Evolutionary conservation across 30 jellyfish, hydroid and myxozoan species (phyloP).

Genomic region (Aurelia sp.): DNA sequence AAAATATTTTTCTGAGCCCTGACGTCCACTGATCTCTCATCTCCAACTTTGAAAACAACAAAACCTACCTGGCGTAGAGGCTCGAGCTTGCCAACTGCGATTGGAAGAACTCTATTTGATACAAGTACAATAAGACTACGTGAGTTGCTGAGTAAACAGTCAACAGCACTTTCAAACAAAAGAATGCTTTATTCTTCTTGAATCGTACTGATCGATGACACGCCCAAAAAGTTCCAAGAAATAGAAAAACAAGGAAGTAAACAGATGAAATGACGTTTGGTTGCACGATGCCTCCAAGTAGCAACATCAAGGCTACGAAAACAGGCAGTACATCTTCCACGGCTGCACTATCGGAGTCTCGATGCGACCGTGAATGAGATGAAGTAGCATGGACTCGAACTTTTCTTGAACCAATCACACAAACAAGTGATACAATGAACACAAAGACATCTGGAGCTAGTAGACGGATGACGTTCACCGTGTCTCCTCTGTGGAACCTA

Average conservation of each 20-base stretch:
- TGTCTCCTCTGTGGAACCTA: conserved; percentile 66
- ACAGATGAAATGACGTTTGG: conserved; percentile 89
- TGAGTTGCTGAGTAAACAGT: conserved; percentile 80
- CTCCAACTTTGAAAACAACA: not conserved
- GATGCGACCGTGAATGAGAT: conserved; percentile 43
- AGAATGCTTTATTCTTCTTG: conserved; percentile 56
- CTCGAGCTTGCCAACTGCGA: conserved; percentile 48
- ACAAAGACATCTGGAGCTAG: conserved; percentile 92
- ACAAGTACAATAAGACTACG: conserved; percentile 74
- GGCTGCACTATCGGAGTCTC: conserved; percentile 42
- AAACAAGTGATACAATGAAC: conserved; percentile 79
- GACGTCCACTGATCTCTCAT: no score
- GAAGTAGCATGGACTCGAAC: conserved; percentile 45
- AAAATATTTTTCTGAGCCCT: no score
- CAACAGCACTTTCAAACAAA: conserved; percentile 61
- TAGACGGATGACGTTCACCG: conserved; percentile 82
- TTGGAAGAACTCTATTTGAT: conserved; percentile 88
- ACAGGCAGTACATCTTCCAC: conserved; percentile 80
- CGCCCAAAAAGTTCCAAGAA: conserved; percentile 98
- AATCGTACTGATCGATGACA: conserved; percentile 73
- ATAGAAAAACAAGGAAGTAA: conserved; percentile 75
- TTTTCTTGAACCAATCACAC: conserved; percentile 77
- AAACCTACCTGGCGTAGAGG: conserved; percentile 82
- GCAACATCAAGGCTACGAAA: conserved; percentile 81
- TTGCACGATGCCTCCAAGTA: conserved; percentile 88